A percentile compares a stretch with the other conserved stretches of the same genome.
Conservation (phyloP, 2,797 vertebrate species). For the Netta rufina region DNA sequence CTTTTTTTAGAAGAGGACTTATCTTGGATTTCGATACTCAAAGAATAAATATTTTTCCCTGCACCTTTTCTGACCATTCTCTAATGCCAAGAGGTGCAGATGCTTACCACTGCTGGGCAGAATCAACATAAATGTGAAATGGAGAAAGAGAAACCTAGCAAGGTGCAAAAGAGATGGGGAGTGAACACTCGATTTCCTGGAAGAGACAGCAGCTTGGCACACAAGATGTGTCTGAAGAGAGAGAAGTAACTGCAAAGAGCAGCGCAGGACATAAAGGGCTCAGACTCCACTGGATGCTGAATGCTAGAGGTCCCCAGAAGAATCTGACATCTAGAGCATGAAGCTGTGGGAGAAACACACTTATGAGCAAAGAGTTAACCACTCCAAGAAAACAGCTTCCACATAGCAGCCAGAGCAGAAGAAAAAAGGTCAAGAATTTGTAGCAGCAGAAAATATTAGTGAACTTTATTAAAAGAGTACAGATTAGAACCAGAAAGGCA, state of each 20-base stretch:
- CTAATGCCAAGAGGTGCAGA: neutral
- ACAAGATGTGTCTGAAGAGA: neutral
- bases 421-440: neutral
- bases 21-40: conserved; percentile 2
- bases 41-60: neutral
- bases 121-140: neutral
- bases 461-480: conserved; percentile 32
- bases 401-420: neutral
- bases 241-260: neutral
- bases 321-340: neutral
- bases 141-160: neutral
- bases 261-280: neutral
- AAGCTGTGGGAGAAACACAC: neutral
- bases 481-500: neutral
- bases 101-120: neutral
- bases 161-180: neutral
- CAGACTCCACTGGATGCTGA: neutral
- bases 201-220: conserved; percentile 9
- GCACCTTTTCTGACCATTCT: neutral
- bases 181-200: neutral
- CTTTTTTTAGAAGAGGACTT: neutral
- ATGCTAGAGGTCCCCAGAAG: neutral
- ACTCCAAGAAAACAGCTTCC: neutral
- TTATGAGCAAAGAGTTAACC: neutral
- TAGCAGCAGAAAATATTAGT: neutral